Evolutionary conservation across 2,113 vertebrate species (phyloP).

Genomic region (Camelus dromedarius): DNA sequence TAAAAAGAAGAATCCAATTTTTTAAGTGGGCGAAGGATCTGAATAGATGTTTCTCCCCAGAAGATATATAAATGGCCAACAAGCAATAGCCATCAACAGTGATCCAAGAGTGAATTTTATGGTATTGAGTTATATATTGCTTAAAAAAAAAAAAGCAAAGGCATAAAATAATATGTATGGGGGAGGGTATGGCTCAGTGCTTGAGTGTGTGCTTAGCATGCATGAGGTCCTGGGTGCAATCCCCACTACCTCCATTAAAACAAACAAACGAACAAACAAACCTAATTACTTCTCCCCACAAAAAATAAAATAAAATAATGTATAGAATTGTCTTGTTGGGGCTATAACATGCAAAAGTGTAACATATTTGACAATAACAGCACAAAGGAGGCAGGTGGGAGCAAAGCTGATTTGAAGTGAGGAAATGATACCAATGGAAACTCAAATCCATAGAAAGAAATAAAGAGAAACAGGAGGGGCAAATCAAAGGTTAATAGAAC

Average conservation of each 20-base stretch:
- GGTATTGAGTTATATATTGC: not conserved
- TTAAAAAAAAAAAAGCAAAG: constrained; percentile 5
- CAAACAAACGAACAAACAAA: too few species aligned
- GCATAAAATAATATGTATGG: not conserved
- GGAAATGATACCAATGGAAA: not conserved
- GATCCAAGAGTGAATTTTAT: constrained; percentile 18
- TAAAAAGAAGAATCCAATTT: not conserved
- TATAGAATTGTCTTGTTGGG: not conserved
- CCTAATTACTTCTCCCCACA: too few species aligned
- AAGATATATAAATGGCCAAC: not conserved
- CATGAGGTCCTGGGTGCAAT: too few species aligned
- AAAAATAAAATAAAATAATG: too few species aligned
- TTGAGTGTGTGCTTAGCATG: too few species aligned
- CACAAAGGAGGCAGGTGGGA: not conserved
- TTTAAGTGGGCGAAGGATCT: not conserved
- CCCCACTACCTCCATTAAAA: too few species aligned
- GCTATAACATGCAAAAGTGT: not conserved
- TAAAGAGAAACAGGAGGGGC: not conserved
- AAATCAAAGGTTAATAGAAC: not conserved
- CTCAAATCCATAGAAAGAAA: not conserved
- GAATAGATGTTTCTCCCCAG: not conserved
- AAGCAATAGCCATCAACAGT: not conserved
- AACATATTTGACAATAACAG: not conserved
- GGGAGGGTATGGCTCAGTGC: too few species aligned
- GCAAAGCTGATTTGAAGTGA: not conserved